Evolutionary conservation across 1,140 invertebrate genomes (phyloP), one percentile per base, ranked within the genome.

Genomic region (Polyergus mexicanus): DNA sequence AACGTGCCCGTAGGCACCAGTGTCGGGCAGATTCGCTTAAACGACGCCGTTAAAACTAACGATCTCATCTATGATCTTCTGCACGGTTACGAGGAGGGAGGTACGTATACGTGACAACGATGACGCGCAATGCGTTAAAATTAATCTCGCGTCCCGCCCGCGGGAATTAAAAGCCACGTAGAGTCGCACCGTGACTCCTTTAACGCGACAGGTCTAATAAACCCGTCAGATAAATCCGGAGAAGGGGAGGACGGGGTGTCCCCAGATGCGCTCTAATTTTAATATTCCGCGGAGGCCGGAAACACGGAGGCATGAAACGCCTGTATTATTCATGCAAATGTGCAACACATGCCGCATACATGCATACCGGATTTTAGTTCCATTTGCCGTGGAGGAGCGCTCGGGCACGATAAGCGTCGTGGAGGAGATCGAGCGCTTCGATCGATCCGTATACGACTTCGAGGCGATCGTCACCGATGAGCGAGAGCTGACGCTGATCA

Each of bases 351-450:
- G 86, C n/a, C 83, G 77, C 81, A 90, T 89, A 76, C 66, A 84
- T 86, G 72, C 11, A 28, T 56, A 68, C 74, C 60, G 44, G 25
- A 77, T 97, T 96, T 78, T 94, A 98, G 97, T 99, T 77, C 98
- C 98, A 8, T 98, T 98, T 94, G 97, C 97, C 19, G 98, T 99
- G 47, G 98, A 99, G 94, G 97, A 98, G 88, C 95, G 97, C 83
- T 98, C 97, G 8, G 98, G 98, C 3, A 97, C 97, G 1, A 98
- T 99, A 35, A 98, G 97, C 7, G 98, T 98, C 0, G 96, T 98
- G 16, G 96, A 98, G 38, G 96, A 97, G 65, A 94, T 98, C 74
- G 95, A 96, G 3, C 97, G 97, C 78, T 98, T 96, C 88, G 96
- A 96, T 19, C 94, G 96, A 35, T 95, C 95, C 7, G 93, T 96